Evolutionary conservation across 2,113 vertebrate genomes (phyloP).

Genomic region (Sitta europaea): DNA sequence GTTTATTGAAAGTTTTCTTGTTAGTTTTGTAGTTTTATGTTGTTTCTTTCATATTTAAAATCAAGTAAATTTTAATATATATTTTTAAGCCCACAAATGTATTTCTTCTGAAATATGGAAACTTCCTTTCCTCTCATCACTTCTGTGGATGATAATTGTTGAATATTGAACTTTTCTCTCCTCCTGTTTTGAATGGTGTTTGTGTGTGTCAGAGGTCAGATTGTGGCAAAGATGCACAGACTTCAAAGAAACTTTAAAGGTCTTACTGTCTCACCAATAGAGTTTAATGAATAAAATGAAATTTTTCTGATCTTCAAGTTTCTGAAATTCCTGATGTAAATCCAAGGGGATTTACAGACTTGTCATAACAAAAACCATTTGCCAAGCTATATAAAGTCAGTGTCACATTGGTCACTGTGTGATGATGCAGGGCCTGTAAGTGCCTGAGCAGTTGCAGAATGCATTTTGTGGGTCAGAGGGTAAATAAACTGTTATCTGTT

Average conservation of each 20-base stretch:
- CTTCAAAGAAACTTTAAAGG: neutral
- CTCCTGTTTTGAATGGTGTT: neutral
- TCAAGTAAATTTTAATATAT: neutral
- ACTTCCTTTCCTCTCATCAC: neutral
- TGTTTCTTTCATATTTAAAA: neutral
- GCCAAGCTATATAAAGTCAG: neutral
- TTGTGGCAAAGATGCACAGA: neutral
- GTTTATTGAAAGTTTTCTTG: neutral
- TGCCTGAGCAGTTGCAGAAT: neutral
- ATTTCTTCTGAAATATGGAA: neutral
- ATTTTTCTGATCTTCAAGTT: neutral
- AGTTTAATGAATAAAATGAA: neutral
- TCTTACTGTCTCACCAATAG: neutral
- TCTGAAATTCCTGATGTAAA: neutral
- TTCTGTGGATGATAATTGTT: neutral
- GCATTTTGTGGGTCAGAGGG: neutral
- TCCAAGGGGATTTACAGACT: neutral
- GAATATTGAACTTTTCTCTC: neutral
- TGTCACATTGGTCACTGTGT: neutral
- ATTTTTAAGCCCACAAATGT: neutral
- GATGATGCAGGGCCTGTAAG: neutral
- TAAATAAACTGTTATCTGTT: neutral
- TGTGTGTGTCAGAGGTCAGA: neutral
- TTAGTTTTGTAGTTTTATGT: neutral
- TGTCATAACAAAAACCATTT: neutral